These are phyloP conservation scores for Noctuana brunneofusca DNA, from an alignment of 2,888 invertebrate genomes.

Conservation along the genomic window DNA sequence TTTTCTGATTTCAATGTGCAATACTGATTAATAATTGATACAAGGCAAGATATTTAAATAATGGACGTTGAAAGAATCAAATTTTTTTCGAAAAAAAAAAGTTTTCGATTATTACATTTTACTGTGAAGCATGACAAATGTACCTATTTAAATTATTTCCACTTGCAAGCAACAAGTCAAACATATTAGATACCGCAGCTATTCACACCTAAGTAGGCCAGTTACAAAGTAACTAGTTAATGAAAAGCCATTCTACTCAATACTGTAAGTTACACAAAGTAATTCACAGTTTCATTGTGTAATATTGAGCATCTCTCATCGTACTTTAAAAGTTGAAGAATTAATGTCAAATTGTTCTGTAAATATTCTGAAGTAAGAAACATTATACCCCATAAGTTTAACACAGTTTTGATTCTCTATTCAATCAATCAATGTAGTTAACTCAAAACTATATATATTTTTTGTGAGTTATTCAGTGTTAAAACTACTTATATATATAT, in stretches of 20 bases:
- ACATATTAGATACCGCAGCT: slow-evolving; percentile 5
- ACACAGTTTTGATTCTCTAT: too few relatives aligned
- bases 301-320: slow-evolving; percentile 8
- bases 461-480: too few relatives aligned
- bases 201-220: slow-evolving; percentile 28
- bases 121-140: neutral
- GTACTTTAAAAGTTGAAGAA: too few relatives aligned
- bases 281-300: slow-evolving; percentile 1
- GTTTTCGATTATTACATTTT: too few relatives aligned
- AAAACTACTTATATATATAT: too few relatives aligned
- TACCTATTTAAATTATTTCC: neutral
- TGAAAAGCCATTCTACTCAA: neutral
- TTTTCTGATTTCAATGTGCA: neutral
- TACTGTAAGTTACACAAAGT: neutral
- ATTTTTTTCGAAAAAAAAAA: neutral
- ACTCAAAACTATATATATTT: too few relatives aligned
- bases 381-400: too few relatives aligned
- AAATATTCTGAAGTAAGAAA: too few relatives aligned
- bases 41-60: neutral
- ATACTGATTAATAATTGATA: neutral
- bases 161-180: slow-evolving; percentile 1
- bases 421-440: too few relatives aligned
- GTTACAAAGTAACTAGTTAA: slow-evolving; percentile 14
- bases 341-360: too few relatives aligned
- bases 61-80: neutral